Conservation (phyloP, 2,113 vertebrate species). For the Peromyscus leucopus region DNA sequence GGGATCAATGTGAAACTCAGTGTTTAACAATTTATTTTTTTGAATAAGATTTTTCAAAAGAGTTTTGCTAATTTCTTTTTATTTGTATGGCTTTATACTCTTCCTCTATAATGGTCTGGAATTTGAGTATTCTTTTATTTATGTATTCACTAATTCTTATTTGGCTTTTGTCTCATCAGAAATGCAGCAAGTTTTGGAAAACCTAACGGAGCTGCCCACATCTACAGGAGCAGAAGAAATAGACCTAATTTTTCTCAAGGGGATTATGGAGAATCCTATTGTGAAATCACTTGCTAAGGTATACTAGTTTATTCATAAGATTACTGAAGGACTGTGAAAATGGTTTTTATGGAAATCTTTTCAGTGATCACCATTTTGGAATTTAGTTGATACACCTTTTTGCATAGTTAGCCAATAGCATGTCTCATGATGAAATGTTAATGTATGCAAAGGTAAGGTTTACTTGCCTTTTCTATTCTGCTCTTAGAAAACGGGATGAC, state of each 20-base stretch:
- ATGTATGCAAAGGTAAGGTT: not conserved
- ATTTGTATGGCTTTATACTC: conserved; percentile 40
- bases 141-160: conserved; percentile 4
- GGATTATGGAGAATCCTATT: conserved; percentile 99
- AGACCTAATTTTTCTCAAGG: conserved; percentile 98
- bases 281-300: conserved; percentile 99
- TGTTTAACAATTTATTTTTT: conserved; percentile 31
- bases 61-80: conserved; percentile 48
- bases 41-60: conserved; percentile 50
- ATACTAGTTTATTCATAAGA: conserved; percentile 75
- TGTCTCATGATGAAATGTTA: conserved; percentile 35
- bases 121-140: not conserved
- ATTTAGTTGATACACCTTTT: not conserved
- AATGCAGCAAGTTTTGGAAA: conserved; percentile 99
- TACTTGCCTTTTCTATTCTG: not conserved
- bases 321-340: conserved; percentile 60
- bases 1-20: conserved; percentile 18
- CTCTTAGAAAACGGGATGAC: conserved; percentile 4
- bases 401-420: conserved; percentile 44
- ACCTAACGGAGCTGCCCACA: conserved; percentile 95
- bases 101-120: conserved; percentile 14
- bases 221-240: conserved; percentile 97
- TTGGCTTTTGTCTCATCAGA: conserved; percentile 86
- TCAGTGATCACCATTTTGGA: conserved; percentile 20
- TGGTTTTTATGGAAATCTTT: conserved; percentile 39